Evolutionary conservation across 1,140 invertebrate species (phyloP).

Genomic region (Drosophila ironensis): DNA sequence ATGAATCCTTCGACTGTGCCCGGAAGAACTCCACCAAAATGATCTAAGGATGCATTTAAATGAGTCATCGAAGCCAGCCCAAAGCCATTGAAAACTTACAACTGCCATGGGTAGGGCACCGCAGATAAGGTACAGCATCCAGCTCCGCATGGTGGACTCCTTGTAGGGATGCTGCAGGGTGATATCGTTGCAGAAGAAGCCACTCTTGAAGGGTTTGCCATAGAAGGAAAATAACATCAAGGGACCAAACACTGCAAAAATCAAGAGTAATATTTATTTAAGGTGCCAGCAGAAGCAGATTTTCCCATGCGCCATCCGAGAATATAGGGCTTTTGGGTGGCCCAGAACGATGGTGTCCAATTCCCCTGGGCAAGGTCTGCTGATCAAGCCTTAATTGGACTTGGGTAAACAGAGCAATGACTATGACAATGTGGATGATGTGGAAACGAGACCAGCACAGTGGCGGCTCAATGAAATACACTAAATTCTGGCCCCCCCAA

Average conservation of each 20-base stretch:
- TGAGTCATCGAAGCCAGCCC: too few species aligned
- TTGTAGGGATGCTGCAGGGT: conserved; percentile 93
- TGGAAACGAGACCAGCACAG: conserved; percentile 41
- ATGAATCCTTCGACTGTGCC: conserved; percentile 38
- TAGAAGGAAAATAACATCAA: conserved; percentile 88
- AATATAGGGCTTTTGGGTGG: conserved; percentile 21
- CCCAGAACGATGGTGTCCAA: conserved; percentile 47
- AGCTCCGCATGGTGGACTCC: conserved; percentile 90
- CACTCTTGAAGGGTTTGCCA: conserved; percentile 91
- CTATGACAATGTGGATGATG: conserved; percentile 11
- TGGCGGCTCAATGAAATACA: conserved; percentile 23
- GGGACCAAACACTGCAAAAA: conserved; percentile 87
- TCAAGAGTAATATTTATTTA: background rate
- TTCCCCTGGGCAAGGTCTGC: conserved; percentile 53
- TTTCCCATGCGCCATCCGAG: background rate
- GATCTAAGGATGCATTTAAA: conserved; percentile 38
- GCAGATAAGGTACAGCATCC: conserved; percentile 89
- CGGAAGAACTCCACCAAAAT: conserved; percentile 67
- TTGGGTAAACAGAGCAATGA: conserved; percentile 61
- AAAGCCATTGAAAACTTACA: too few species aligned
- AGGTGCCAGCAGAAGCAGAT: too few species aligned
- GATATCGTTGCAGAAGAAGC: conserved; percentile 98
- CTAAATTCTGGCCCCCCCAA: conserved; percentile 25
- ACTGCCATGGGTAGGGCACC: conserved; percentile 87
- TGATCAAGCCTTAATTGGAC: conserved; percentile 68